Evolutionary conservation across 2,113 vertebrate species (phyloP), one percentile per base, ranked within the genome.

Genomic region (Aphyosemion australe): DNA sequence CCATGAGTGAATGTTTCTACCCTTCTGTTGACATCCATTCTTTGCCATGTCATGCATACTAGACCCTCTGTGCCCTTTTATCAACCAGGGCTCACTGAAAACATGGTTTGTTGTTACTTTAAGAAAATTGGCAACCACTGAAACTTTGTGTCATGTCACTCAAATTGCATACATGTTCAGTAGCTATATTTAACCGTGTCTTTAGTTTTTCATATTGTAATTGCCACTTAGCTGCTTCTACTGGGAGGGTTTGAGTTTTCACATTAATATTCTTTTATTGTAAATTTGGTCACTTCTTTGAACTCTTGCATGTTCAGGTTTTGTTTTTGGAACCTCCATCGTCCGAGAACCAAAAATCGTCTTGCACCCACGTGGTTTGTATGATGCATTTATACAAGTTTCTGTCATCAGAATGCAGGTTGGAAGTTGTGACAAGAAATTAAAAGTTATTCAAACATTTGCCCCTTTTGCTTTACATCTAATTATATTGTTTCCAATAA

Each of bases 141-240:
- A 82, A 82, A 60, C 54, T 72, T 77, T 76, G 62, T 84, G 60
- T 83, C 73, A 58, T 76, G 66, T 82, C 74, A 72, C 74, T 34
- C 80, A 77, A 82, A 87, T 88, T 83, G 72, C 79, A 76, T 76
- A 71, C 69, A 69, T 82, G 66, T 87, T 80, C 54, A 67, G 66
- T 88, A 87, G 85, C 78, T 83, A 83, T 69, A 74, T 84, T 87
- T 67, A 74, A 76, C 78, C 20, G 54, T 76, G 60, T 72, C 70
- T 77, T 83, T 82, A 68, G 34, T 79, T 87, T 51, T 88, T 77
- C 76, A 74, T 77, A 65, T 79, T 88, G 86, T 87, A 84, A 84
- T 87, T 90, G 71, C 72, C 76, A 63, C 58, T 84, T 88, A 82
- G 76, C 74, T 83, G 76, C 82, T 84, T 82, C 55, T 42, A 69